Conservation (phyloP, 1,140 invertebrate species). For the Lucilia sericata region DNA sequence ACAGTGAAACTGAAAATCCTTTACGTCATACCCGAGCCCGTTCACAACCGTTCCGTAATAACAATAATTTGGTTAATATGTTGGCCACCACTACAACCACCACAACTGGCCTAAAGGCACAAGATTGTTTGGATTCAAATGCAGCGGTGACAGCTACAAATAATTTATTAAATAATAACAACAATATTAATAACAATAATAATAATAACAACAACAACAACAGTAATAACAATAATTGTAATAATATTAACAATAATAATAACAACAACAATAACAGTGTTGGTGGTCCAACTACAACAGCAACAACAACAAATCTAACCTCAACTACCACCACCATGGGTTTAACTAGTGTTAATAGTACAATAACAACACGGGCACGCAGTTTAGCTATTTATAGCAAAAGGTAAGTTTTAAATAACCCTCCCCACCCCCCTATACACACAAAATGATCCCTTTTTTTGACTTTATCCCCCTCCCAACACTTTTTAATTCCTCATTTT, state of each 20-base stretch:
- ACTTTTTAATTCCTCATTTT: background rate
- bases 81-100: slow-evolving; percentile 40
- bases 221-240: background rate
- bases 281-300: background rate
- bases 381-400: slow-evolving; percentile 66
- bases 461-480: background rate
- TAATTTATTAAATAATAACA: slow-evolving; percentile 40
- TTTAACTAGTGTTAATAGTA: slow-evolving; percentile 29
- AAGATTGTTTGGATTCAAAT: slow-evolving; percentile 44
- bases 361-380: slow-evolving; percentile 58
- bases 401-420: slow-evolving; percentile 58
- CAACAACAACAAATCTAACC: slow-evolving; percentile 49
- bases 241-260: slow-evolving; percentile 40
- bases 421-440: background rate
- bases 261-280: slow-evolving; percentile 16
- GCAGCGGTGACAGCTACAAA: slow-evolving; percentile 53
- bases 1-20: slow-evolving; percentile 56
- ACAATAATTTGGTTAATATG: slow-evolving; percentile 46
- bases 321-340: slow-evolving; percentile 11
- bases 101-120: background rate
- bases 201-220: slow-evolving; percentile 53
- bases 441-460: background rate
- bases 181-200: slow-evolving; percentile 54
- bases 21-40: slow-evolving; percentile 60
- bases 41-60: slow-evolving; percentile 65